Evolutionary conservation across 1,140 invertebrate genomes (phyloP), one percentile per base, ranked within the genome.

Genomic region (Manduca sexta): DNA sequence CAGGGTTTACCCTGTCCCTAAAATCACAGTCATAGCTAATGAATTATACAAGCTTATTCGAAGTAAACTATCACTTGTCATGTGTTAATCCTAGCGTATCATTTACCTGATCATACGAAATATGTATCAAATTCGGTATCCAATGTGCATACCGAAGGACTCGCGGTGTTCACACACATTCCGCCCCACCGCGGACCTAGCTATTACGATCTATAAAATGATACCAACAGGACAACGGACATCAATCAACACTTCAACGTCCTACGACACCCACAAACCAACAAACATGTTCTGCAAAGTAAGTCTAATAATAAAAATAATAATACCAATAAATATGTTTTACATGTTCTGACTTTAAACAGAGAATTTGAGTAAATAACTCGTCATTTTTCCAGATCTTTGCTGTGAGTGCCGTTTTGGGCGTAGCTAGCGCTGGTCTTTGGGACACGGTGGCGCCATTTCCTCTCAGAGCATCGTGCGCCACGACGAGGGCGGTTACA

Each of bases 381-480:
- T n/a, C n/a, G n/a, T n/a, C n/a, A n/a, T n/a, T n/a, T n/a, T 66
- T 64, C 38, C 47, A 83, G 79, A 65, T 83, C 45, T 42, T 74
- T 45, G 50, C 64, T 40, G 55, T 80, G 16, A 60, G 67, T 49
- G 57, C 61, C 15, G 8, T 75, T 11, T 18, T 72, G 26, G 67
- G 73, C 2, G 57, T 45, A 43, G 74, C 65, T 57, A 68, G 31
- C 37, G 74, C 76, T 38, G 67, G 64, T 8, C 40, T 67, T 12
- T 70, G 3, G 52, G 59, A 12, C 62, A 64, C 15, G n/a, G n/a
- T n/a, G 50, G 48, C 40, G 74, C 70, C n/a, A 64, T 78, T 8
- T 79, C 77, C 8, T 74, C 75, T 12, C 75, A 81, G 35, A 79
- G 66, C 51, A 72, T 81, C 45, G 55, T 82, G 6, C 71, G 63